phyloP scores from a whole-genome alignment of 2,797 vertebrate genomes.

The Labeo calbasu region DNA sequence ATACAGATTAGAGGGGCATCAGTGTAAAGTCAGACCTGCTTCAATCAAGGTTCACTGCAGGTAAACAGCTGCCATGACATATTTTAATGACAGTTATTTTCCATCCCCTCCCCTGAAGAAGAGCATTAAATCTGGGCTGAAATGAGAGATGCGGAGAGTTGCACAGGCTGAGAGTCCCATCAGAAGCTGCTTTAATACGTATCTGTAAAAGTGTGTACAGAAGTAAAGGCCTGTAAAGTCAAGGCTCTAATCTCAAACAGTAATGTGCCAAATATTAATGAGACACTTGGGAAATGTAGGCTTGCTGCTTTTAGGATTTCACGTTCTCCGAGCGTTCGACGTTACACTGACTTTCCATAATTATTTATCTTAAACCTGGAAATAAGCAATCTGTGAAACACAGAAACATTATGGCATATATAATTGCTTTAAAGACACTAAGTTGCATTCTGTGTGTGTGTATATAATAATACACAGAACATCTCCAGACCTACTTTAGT shows the following conservation, averaged over 20 bases:
- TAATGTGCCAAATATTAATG: slow-evolving; percentile 48
- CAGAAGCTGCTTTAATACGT: slow-evolving; percentile 33
- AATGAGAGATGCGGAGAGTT: slow-evolving; percentile 50
- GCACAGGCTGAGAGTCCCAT: slow-evolving; percentile 43
- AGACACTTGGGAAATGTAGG: slow-evolving; percentile 28
- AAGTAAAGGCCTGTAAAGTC: slow-evolving; percentile 20
- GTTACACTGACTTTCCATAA: not conserved
- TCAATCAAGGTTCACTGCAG: slow-evolving; percentile 81
- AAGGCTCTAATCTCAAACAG: slow-evolving; percentile 37
- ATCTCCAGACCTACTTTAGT: slow-evolving; percentile 23
- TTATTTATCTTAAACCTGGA: slow-evolving; percentile 5
- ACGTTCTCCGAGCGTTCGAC: not conserved
- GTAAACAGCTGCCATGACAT: slow-evolving; percentile 80
- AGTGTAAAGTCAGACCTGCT: slow-evolving; percentile 80
- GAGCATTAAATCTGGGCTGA: slow-evolving; percentile 60
- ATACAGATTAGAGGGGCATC: slow-evolving; percentile 82
- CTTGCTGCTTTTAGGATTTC: slow-evolving; percentile 25
- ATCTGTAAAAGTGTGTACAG: slow-evolving; percentile 29
- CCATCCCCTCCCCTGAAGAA: slow-evolving; percentile 35
- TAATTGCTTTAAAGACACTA: not conserved
- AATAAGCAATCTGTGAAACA: not conserved
- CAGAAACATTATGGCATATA: not conserved
- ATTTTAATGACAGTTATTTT: slow-evolving; percentile 74
- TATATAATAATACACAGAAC: not conserved
- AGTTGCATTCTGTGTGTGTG: not conserved